Evolutionary conservation across 2,797 vertebrate genomes (phyloP), one percentile per base, ranked within the genome.

Genomic region (Bradypodion ventrale): DNA sequence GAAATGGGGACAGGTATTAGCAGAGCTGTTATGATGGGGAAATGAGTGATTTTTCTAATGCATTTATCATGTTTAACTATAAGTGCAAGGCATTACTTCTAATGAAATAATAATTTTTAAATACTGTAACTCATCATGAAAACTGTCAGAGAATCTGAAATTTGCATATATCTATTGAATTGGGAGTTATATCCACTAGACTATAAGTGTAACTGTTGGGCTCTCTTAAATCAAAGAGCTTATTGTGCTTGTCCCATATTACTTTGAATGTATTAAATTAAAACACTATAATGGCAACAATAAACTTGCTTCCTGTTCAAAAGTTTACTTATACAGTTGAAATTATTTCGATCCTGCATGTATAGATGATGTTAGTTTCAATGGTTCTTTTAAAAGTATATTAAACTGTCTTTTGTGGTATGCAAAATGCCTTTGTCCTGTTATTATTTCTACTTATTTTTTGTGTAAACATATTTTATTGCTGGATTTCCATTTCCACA

Each of bases 11-110:
- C 37, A 86, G 29, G 29, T 60, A 12, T 63, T 66, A 88, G 76
- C 0, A 84, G 32, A 13, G 49, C 49, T 40, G 13, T 66, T 82
- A 75, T 37, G 8, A 32, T 73, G 40, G 6, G 15, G 32, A 10
- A 10, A 8, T 44, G 56, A 9, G 40, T 25, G 8, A 68, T 79
- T 84, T 83, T 88, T 37, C 65, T 87, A 63, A 89, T 79, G 80
- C 66, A 66, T 83, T 89, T 89, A 52, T 78, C 87, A 19, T 77
- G 60, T 89, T 83, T 85, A 87, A 83, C 46, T 87, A 84, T 68
- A 83, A 29, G 46, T 85, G 27, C 91, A 52, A 82, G 25, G 32
- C 32, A 78, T 83, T 25, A 65, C 77, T 88, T 83, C 80, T 62
- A 87, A 68, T 73, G 21, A 90, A 88, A 90, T 83, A 83, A 75